Base-by-base conservation (phyloP, 2,797 vertebrate species). In the Apogon talboti region DNA sequence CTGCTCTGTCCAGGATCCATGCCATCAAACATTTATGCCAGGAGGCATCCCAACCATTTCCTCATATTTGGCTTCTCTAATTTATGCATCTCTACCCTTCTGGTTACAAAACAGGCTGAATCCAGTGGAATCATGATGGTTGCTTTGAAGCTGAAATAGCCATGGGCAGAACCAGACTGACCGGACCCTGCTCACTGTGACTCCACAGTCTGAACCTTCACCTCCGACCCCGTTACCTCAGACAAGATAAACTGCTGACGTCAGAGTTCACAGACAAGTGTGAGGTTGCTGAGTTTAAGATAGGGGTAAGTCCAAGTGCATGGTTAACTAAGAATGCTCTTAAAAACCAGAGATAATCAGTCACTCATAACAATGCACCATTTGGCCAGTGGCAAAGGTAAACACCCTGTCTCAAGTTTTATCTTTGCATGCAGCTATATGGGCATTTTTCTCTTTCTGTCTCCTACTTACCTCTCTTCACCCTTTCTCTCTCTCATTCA, bases 41-140 rank as follows among this genome's bases (percentile, higher is more conserved):
- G 54, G 49, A 63, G 69, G 70, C 74, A 76, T 66, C 73, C 63
- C 57, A 47, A 73, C 81, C 82, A 83, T 87, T 87, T 84, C 76
- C 83, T 87, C 76, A 80, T 74, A 67, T 66, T 74, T 85, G 78
- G 76, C 80, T 64, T 72, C 37, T 72, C 48, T 47, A 40, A 76
- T 84, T 76, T 28, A 38, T 71, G 76, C 79, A 73, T 69, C 42
- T 78, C 76, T 60, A 24, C 47, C 38, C 69, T 55, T 76, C 47
- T 76, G 70, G 78, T 75, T 85, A 76, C 15, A 68, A 77, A 87
- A 87, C 71, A 56, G 64, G 83, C 82, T 85, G 82, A 90, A 86
- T 83, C 78, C 67, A 87, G 87, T 79, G 80, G 83, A 90, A 89
- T 87, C 83, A 67, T 82, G 57, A 60, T 88, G 88, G 84, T 87